Conservation (phyloP, 2,113 vertebrate genomes). For the Murina feae region DNA sequence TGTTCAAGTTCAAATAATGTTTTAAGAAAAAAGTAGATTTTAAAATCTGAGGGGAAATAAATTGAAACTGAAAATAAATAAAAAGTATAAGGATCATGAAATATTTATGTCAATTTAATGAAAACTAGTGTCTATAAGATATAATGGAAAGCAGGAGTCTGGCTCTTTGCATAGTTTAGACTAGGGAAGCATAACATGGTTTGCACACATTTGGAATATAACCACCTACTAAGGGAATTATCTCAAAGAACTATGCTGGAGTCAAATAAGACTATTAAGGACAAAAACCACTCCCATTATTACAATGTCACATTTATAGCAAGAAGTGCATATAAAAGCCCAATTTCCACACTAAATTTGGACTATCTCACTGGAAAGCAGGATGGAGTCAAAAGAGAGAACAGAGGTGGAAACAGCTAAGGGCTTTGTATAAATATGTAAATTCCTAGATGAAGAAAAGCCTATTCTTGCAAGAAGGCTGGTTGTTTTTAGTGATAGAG, state of each 20-base stretch:
- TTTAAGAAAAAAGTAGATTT: background rate
- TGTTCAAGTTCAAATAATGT: background rate
- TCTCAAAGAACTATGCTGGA: slow-evolving; percentile 22
- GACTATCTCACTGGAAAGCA: background rate
- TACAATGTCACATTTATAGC: background rate
- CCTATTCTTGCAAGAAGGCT: background rate
- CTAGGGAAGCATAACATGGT: background rate
- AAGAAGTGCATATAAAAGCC: background rate
- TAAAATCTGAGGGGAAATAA: background rate
- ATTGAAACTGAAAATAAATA: slow-evolving; percentile 3
- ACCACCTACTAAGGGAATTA: background rate
- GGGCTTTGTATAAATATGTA: background rate
- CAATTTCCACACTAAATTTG: background rate
- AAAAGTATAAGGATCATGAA: background rate
- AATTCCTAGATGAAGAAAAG: slow-evolving; percentile 3
- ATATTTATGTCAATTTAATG: background rate
- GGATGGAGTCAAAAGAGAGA: background rate
- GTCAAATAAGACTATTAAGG: background rate
- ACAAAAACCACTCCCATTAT: slow-evolving; percentile 1
- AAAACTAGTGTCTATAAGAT: background rate
- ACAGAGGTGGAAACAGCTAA: background rate
- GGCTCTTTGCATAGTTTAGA: slow-evolving; percentile 10
- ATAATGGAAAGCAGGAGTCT: background rate
- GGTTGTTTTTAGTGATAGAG: background rate
- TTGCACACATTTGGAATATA: background rate